A percentile compares a stretch with the other conserved stretches of the same genome.
Evolutionary conservation across 64 coral and sea anemone species (phyloP).

Genomic region (Stichodactyla helianthus): DNA sequence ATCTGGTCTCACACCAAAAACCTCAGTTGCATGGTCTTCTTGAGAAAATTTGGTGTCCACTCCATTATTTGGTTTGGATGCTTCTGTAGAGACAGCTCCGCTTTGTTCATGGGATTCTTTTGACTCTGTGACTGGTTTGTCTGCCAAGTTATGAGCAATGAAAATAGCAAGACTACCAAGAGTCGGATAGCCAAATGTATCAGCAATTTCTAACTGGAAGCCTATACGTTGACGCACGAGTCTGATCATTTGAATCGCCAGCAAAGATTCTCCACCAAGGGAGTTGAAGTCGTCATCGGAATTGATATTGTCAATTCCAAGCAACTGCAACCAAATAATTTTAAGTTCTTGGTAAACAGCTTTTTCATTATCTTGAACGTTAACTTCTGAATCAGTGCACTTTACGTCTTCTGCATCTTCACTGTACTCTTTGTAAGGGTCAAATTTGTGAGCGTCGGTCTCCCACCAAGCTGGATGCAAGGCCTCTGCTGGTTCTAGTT

Average conservation of each 20-base stretch:
- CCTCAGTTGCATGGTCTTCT: background rate
- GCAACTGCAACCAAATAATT: background rate
- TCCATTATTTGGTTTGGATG: background rate
- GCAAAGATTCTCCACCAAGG: background rate
- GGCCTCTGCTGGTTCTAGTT: background rate
- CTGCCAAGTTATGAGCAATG: background rate
- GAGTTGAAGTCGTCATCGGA: slow-evolving; percentile 1
- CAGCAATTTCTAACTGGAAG: slow-evolving; percentile 2
- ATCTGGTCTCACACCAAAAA: background rate
- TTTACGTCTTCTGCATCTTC: background rate
- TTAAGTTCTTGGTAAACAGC: background rate
- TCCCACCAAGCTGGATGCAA: background rate
- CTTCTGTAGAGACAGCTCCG: background rate
- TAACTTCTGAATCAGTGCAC: background rate
- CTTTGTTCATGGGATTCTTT: background rate
- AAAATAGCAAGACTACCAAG: background rate
- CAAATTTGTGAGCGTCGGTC: background rate
- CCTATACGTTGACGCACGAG: background rate
- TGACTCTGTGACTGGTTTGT: background rate
- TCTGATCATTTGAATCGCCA: slow-evolving; percentile 1
- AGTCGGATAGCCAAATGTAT: background rate
- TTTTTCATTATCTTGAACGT: background rate
- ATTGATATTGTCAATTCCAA: background rate
- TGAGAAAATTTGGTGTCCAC: background rate
- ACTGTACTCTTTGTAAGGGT: background rate